Evolutionary conservation across 2,888 invertebrate species (phyloP).

Genomic region (Drosophila atroscutellata): DNA sequence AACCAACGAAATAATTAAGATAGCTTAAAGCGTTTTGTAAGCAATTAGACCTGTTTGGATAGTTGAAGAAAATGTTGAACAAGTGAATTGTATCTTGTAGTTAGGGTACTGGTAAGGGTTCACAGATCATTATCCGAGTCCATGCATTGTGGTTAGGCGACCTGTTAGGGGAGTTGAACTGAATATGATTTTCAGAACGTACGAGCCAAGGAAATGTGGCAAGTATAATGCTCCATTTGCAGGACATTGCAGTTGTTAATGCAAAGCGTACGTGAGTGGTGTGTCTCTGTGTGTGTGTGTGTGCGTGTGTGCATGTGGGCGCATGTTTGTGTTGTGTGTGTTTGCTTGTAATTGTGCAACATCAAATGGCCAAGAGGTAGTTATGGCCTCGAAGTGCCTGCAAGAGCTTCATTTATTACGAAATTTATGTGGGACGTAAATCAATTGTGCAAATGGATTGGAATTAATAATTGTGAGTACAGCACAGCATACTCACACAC

Average conservation of each 20-base stretch:
- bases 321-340: constrained; percentile 12
- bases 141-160: not conserved
- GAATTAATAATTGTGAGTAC: constrained; percentile 82
- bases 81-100: not conserved
- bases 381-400: constrained; percentile 45
- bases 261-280: constrained; percentile 47
- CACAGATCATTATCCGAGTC: not conserved
- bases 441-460: constrained; percentile 82
- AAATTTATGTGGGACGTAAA: constrained; percentile 78
- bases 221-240: constrained; percentile 35
- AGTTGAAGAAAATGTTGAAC: not conserved
- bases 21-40: not conserved
- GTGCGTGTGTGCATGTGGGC: constrained; percentile 7
- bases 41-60: not conserved
- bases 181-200: constrained; percentile 26
- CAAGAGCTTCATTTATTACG: constrained; percentile 75
- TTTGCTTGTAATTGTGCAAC: constrained; percentile 20
- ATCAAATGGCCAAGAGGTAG: constrained; percentile 48
- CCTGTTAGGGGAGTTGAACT: not conserved
- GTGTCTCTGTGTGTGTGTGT: not conserved
- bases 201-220: constrained; percentile 36
- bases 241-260: constrained; percentile 65
- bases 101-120: not conserved
- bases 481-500: constrained; percentile 6
- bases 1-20: not conserved